Conservation (phyloP, 2,888 invertebrate genomes). For the Capitulum mitella region DNA sequence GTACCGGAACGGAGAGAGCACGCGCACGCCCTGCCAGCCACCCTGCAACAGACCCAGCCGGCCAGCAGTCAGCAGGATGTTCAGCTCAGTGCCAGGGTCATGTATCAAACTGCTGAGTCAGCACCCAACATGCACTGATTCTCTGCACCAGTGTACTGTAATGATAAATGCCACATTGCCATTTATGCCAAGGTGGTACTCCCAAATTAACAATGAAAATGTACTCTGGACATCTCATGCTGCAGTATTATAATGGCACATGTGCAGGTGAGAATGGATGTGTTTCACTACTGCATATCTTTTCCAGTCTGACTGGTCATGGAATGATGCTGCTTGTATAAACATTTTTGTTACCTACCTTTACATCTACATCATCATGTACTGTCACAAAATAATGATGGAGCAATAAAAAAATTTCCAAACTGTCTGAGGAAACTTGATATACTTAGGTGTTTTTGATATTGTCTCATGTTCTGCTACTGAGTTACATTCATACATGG, state of each 20-base stretch:
- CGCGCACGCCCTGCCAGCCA: background rate
- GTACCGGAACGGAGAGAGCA: slow-evolving; percentile 20
- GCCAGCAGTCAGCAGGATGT: background rate
- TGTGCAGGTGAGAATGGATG: too few species aligned
- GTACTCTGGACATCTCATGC: background rate
- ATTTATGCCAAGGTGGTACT: too few species aligned
- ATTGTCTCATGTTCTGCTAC: background rate
- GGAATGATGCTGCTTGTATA: too few species aligned
- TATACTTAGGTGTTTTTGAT: background rate
- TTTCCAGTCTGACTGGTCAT: too few species aligned
- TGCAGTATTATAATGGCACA: too few species aligned
- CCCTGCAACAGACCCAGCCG: background rate
- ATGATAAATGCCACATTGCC: too few species aligned
- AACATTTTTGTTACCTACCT: too few species aligned
- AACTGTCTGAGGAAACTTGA: background rate
- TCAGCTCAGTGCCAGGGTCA: background rate
- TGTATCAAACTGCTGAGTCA: background rate
- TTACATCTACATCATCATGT: too few species aligned
- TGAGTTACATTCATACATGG: background rate
- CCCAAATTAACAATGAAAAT: too few species aligned
- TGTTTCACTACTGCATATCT: too few species aligned
- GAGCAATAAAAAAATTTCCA: background rate
- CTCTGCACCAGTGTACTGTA: too few species aligned
- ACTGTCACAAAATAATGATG: background rate
- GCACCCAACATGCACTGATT: too few species aligned